A percentile compares a stretch with the other conserved stretches of the same genome.
phyloP scores from a whole-genome alignment of 1,140 invertebrate genomes.

The Sycophila sp. region DNA sequence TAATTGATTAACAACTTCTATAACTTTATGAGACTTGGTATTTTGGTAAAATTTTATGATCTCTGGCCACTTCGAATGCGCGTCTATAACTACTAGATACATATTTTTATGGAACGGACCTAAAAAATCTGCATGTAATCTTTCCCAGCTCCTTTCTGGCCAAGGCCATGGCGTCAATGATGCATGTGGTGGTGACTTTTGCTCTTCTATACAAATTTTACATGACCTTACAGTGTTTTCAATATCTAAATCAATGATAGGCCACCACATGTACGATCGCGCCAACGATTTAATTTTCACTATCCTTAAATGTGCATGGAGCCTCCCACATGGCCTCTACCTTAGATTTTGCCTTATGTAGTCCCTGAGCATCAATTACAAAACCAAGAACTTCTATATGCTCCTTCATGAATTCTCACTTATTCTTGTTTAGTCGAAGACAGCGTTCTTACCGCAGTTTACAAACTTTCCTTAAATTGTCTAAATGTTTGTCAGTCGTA shows the following conservation, averaged over 20 bases:
- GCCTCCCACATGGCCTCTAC: slow-evolving; percentile 27
- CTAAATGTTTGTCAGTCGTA: background rate
- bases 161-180: slow-evolving; percentile 56
- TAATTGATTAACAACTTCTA: no score
- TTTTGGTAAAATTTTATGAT: slow-evolving; percentile 42
- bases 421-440: background rate
- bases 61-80: slow-evolving; percentile 34
- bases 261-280: slow-evolving; percentile 61
- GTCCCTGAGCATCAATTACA: background rate
- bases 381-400: background rate
- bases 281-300: slow-evolving; percentile 63
- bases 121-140: slow-evolving; percentile 31
- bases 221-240: slow-evolving; percentile 22
- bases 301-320: slow-evolving; percentile 56
- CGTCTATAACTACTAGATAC: slow-evolving; percentile 27
- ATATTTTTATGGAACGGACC: slow-evolving; percentile 18
- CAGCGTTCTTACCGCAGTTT: background rate
- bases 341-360: background rate
- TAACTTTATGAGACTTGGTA: background rate
- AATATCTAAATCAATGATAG: slow-evolving; percentile 53
- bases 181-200: slow-evolving; percentile 42
- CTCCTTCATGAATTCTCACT: no score
- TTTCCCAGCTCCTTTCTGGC: slow-evolving; percentile 39
- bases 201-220: slow-evolving; percentile 5
- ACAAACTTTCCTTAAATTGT: background rate